Base-by-base conservation (phyloP, 2,797 vertebrate genomes). In the Poecilia velifera region DNA sequence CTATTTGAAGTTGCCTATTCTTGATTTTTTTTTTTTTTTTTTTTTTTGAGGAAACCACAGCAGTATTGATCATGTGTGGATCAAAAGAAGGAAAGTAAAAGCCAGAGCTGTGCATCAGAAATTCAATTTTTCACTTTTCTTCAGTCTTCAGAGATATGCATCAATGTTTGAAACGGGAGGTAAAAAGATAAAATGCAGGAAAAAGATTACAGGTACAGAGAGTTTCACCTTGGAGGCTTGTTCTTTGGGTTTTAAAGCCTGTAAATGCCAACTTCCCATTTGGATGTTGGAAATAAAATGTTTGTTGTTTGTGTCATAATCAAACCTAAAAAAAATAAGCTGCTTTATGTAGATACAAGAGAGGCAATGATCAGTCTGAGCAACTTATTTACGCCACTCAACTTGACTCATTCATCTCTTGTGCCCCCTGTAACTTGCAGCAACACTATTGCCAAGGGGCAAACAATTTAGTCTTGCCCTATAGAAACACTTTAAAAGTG, bases 251-350 rank as follows among this genome's bases (percentile, higher is more conserved):
- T 82, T 73, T 25, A 31, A 72, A 73, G 66, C 74, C 75, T 89
- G 77, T 77, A 84, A 82, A 89, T 87, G 83, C 76, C 84, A 81
- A 70, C 71, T 76, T 84, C 46, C 16, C 46, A 64, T 73, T 62
- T 74, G 13, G n/a, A 79, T 39, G 62, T 45, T 20, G 73, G 20
- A 49, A 59, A 43, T 14, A 31, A 36, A 14, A 22, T 70, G 72
- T 71, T 71, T 73, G 34, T 49, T 3, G 70, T 6, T 76, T 76
- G 71, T 59, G 73, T 59, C 41, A 68, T 13, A 28, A 74, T 78
- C 45, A 74, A 3, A 66, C 49, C 76, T 53, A 53, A 53, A 53
- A 20, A 2, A 72, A 70, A 25, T 22, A 78, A 76, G 62, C 43
- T 6, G 1, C 64, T 79, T 49, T 16, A 13, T 10, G 18, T 68